Percentiles rank a stretch among this genome's conserved stretches.
These are phyloP conservation scores for Champsocephalus gunnari DNA, from an alignment of 2,797 vertebrate genomes.

Conservation along the genomic window DNA sequence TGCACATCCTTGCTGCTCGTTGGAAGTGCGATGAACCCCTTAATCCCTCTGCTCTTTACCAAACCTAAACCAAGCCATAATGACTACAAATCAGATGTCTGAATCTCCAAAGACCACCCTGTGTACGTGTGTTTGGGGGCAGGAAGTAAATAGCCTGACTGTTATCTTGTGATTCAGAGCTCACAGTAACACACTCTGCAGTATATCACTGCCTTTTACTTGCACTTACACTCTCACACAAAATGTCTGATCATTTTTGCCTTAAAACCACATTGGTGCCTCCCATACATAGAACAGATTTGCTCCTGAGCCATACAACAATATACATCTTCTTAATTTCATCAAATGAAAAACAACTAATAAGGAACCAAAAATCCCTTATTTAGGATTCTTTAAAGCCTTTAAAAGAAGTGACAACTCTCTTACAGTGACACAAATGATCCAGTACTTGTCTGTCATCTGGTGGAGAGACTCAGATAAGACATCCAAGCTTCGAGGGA, in stretches of 20 bases:
- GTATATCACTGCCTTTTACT: slow-evolving; percentile 61
- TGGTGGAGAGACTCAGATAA: slow-evolving; percentile 66
- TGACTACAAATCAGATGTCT: slow-evolving; percentile 48
- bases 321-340: slow-evolving; percentile 25
- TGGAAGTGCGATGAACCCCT: slow-evolving; percentile 65
- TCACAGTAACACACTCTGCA: slow-evolving; percentile 57
- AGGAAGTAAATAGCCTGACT: slow-evolving; percentile 60
- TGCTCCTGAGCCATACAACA: slow-evolving; percentile 30
- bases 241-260: slow-evolving; percentile 70
- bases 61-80: slow-evolving; percentile 78
- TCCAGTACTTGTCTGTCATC: slow-evolving; percentile 65
- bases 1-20: slow-evolving; percentile 74
- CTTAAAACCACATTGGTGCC: slow-evolving; percentile 84
- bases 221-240: slow-evolving; percentile 65
- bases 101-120: slow-evolving; percentile 63
- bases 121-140: slow-evolving; percentile 46
- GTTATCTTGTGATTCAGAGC: slow-evolving; percentile 62
- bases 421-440: slow-evolving; percentile 15
- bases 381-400: slow-evolving; percentile 22
- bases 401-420: slow-evolving; percentile 11
- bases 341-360: slow-evolving; percentile 31
- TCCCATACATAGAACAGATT: slow-evolving; percentile 60
- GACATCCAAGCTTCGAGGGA: slow-evolving; percentile 37
- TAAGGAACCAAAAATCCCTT: slow-evolving; percentile 10
- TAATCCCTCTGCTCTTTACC: slow-evolving; percentile 65